Conservation (phyloP, 2,797 vertebrate species). For the Spea hammondii region DNA sequence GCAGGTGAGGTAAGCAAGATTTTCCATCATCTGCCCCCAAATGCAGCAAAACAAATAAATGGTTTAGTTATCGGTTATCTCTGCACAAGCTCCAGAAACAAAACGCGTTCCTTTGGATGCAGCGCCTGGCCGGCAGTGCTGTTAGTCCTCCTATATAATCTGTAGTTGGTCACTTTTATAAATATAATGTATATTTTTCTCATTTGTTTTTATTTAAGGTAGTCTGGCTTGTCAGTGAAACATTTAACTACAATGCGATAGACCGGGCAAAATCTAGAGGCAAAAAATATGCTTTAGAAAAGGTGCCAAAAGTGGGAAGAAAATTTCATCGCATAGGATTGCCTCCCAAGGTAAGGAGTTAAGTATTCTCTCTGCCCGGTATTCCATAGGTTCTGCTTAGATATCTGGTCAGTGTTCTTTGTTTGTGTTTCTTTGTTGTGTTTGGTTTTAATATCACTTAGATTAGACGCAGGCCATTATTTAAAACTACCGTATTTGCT, state of each 20-base stretch:
- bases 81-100: no score
- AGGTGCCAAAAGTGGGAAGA: slow-evolving; percentile 92
- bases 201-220: slow-evolving; percentile 69
- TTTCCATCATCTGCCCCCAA: no score
- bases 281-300: slow-evolving; percentile 95
- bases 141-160: not conserved
- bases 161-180: not conserved
- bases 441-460: no score
- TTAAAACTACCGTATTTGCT: no score
- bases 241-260: slow-evolving; percentile 93
- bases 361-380: not conserved
- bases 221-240: slow-evolving; percentile 91
- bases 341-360: slow-evolving; percentile 87
- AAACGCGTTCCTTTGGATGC: not conserved
- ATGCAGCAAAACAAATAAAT: no score
- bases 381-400: not conserved
- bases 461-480: no score
- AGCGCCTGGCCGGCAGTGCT: not conserved
- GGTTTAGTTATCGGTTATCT: no score
- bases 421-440: not conserved
- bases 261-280: slow-evolving; percentile 94
- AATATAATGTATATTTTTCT: not conserved
- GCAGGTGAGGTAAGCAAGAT: no score
- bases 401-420: not conserved
- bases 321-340: slow-evolving; percentile 95